Base-by-base conservation (phyloP, 2,888 invertebrate species). In the Disparrhopalites patrizii region DNA sequence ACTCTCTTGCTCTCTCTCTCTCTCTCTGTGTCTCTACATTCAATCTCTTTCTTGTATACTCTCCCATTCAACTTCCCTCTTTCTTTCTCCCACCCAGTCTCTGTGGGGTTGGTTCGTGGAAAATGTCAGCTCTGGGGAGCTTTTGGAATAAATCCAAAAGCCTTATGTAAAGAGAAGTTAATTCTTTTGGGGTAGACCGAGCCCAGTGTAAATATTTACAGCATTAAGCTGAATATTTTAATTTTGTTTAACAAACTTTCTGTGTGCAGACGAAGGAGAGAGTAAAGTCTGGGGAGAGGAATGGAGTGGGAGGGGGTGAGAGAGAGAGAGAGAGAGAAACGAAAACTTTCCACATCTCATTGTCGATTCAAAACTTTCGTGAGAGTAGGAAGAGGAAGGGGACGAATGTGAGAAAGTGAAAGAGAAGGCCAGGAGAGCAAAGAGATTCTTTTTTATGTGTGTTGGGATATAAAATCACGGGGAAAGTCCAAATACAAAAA, bases 151-250 rank as follows among this genome's bases (percentile, higher is more conserved):
- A 18, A 28, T 50, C 51, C 62, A 62, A 51, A 13, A 18, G 18
- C 23, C 3, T 3, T 47, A 13, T 23, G 40, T 40, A 40, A 7
- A 23, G 47, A 47, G 47, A 43, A 43, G 47, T 8, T 15, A 47
- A 47, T 47, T 47, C 47, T 47, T 47, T 47, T 47, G 47, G n/a
- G 47, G 8, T 47, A 47, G 54, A 54, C 31, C 54, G 5, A 54
- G n/a, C 27, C n/a, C 52, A 52, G 31, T 54, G 54, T 54, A 54
- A 54, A 54, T 54, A 54, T 54, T 54, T 54, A 54, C 54, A 18
- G 47, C 47, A 47, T 47, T 47, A 47, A 25, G 23, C 15, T 47
- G 47, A 47, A 47, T 47, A 47, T 47, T 47, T 47, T 47, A 47
- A 47, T 47, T 47, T 47, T 47, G 47, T 47, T 47, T 47, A 47